phyloP scores from a whole-genome alignment of 2,888 invertebrate genomes.

The Drosophila sordidapex region DNA sequence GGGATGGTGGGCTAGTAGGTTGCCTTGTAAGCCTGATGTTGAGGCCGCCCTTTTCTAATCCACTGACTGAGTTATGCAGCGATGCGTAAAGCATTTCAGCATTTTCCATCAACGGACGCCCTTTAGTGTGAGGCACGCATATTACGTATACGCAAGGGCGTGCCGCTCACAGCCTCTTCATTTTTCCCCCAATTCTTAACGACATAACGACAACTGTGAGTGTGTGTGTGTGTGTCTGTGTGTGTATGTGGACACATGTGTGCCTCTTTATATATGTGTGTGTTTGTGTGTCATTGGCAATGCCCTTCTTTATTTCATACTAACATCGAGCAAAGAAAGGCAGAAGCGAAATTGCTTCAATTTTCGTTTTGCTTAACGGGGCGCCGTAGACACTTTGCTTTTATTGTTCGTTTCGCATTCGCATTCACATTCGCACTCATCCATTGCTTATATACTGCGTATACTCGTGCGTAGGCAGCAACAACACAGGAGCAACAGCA shows the following conservation, averaged over 20 bases:
- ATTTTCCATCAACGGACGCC: constrained; percentile 75
- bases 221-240: constrained; percentile 33
- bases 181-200: constrained; percentile 69
- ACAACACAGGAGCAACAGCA: constrained; percentile 5
- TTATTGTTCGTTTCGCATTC: constrained; percentile 72
- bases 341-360: constrained; percentile 76
- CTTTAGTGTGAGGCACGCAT: constrained; percentile 46
- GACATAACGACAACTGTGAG: constrained; percentile 63
- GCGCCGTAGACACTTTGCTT: constrained; percentile 79
- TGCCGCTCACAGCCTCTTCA: constrained; percentile 76
- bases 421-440: constrained; percentile 38
- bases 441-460: constrained; percentile 22
- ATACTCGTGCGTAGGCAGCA: constrained; percentile 16
- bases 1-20: constrained; percentile 8
- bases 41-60: constrained; percentile 78
- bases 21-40: constrained; percentile 20
- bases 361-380: constrained; percentile 80
- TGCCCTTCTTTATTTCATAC: constrained; percentile 60
- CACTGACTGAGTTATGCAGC: constrained; percentile 79
- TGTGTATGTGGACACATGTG: constrained; percentile 31
- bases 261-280: constrained; percentile 18
- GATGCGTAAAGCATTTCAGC: constrained; percentile 80
- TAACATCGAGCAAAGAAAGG: constrained; percentile 37
- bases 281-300: constrained; percentile 52
- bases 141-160: constrained; percentile 76